phyloP scores from a whole-genome alignment of 1,140 invertebrate genomes.

The Pantala flavescens region DNA sequence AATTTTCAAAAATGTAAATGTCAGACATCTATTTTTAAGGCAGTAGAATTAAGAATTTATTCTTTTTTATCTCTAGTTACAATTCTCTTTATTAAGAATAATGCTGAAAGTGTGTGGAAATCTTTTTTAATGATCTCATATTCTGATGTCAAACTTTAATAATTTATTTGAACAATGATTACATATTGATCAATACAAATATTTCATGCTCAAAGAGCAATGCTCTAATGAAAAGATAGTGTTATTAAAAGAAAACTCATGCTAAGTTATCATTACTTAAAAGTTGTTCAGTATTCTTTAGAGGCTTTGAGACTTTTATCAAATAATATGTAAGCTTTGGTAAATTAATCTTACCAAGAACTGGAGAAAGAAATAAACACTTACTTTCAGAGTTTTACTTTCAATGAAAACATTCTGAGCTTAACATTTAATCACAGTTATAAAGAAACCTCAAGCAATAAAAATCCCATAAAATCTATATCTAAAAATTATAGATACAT shows the following conservation, averaged over 20 bases:
- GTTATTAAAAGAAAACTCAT: not conserved
- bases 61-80: no score
- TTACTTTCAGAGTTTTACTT: not conserved
- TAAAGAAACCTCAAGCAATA: not conserved
- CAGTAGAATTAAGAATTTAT: no score
- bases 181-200: not conserved
- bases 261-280: not conserved
- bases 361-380: constrained; percentile 2
- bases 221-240: not conserved
- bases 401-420: not conserved
- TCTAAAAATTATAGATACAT: not conserved
- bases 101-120: no score
- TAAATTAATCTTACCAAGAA: not conserved
- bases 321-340: not conserved
- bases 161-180: not conserved
- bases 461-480: not conserved
- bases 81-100: no score
- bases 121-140: no score
- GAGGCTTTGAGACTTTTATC: not conserved
- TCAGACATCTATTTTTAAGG: no score
- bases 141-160: no score
- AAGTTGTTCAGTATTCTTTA: not conserved
- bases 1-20: no score
- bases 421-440: not conserved
- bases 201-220: not conserved